These are phyloP conservation scores for Tupiocoris notatus DNA, from an alignment of 2,888 invertebrate species.

Conservation along the genomic window DNA sequence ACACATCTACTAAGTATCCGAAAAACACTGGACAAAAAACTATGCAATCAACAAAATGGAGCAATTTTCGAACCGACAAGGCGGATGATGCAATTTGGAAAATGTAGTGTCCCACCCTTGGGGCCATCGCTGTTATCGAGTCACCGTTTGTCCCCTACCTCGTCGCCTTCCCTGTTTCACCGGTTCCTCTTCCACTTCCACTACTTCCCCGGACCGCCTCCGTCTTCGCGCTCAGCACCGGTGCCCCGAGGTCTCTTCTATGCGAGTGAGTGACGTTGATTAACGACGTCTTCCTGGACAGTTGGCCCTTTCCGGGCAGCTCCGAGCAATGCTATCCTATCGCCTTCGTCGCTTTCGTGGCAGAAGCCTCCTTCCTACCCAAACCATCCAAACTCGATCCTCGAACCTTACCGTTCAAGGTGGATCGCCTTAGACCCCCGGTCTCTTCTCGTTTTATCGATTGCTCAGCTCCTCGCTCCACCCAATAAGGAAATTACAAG, in stretches of 20 bases:
- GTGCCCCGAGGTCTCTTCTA: conserved; percentile 33
- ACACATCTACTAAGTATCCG: too few species aligned
- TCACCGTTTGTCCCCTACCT: conserved; percentile 8
- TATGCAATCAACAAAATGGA: too few species aligned
- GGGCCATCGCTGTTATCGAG: conserved; percentile 1
- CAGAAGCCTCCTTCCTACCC: conserved; percentile 8
- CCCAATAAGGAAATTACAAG: neutral
- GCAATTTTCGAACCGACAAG: too few species aligned
- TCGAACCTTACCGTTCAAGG: neutral
- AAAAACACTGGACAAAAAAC: too few species aligned
- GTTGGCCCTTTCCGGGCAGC: conserved; percentile 42
- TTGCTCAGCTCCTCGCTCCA: neutral
- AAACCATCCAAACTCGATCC: neutral
- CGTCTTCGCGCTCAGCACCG: conserved; percentile 32
- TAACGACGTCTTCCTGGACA: conserved; percentile 46
- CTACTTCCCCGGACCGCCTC: conserved; percentile 14
- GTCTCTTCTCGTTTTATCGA: neutral
- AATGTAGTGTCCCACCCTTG: neutral
- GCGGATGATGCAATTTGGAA: neutral
- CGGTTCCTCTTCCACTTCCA: conserved; percentile 17
- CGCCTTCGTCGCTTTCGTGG: conserved; percentile 40
- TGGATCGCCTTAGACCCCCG: neutral
- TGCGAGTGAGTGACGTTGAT: conserved; percentile 44
- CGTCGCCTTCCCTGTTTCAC: conserved; percentile 19
- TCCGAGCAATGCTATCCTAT: conserved; percentile 37